phyloP scores from a whole-genome alignment of 2,797 vertebrate genomes.

The Pipistrellus kuhlii region DNA sequence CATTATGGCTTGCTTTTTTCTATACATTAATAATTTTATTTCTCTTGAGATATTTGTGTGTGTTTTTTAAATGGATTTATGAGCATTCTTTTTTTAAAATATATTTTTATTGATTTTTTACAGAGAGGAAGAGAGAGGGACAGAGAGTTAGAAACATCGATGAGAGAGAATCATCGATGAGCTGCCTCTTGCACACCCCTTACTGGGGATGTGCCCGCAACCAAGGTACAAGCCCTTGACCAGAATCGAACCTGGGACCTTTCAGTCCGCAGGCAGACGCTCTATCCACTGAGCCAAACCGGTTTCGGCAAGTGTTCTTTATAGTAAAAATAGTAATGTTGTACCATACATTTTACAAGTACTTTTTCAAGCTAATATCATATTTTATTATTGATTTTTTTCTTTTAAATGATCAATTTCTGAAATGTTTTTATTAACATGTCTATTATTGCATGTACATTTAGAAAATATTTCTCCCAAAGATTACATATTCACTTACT shows the following conservation, averaged over 20 bases:
- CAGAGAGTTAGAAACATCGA: too few relatives aligned
- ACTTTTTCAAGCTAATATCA: constrained; percentile 39
- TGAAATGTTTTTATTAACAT: constrained; percentile 60
- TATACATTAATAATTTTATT: not conserved
- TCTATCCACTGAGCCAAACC: too few relatives aligned
- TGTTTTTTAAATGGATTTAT: constrained; percentile 26
- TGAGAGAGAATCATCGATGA: too few relatives aligned
- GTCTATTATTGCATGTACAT: constrained; percentile 32
- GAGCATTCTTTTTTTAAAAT: not conserved
- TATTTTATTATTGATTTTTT: constrained; percentile 35
- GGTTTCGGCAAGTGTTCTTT: too few relatives aligned
- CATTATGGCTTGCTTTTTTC: not conserved
- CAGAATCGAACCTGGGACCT: too few relatives aligned
- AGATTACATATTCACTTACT: constrained; percentile 7
- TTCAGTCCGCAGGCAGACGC: too few relatives aligned
- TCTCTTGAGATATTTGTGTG: not conserved
- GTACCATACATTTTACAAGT: constrained; percentile 17
- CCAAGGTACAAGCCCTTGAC: too few relatives aligned
- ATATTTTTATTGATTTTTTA: too few relatives aligned
- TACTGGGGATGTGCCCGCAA: too few relatives aligned
- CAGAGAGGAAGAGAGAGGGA: too few relatives aligned
- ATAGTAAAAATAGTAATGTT: not conserved
- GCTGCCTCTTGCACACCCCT: too few relatives aligned
- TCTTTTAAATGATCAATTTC: constrained; percentile 40
- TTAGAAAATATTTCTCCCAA: constrained; percentile 47